Percentiles rank a stretch among this genome's conserved stretches.
phyloP scores from a whole-genome alignment of 2,888 invertebrate genomes.

The Mimas tiliae region DNA sequence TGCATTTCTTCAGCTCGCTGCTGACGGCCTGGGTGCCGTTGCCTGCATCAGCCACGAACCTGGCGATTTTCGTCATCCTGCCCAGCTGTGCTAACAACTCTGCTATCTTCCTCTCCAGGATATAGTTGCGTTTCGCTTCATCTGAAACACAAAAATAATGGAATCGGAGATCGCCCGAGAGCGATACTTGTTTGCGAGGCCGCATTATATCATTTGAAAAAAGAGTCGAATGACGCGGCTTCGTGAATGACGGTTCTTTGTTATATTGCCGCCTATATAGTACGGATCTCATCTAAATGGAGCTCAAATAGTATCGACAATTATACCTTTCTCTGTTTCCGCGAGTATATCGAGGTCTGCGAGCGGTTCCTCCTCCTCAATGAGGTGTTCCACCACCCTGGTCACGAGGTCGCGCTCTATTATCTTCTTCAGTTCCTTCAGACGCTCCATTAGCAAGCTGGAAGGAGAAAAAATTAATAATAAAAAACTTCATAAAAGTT shows the following conservation, averaged over 20 bases:
- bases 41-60: constrained; percentile 88
- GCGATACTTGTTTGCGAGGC: too few relatives aligned
- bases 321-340: constrained; percentile 89
- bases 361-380: constrained; percentile 91
- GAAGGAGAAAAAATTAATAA: not conserved
- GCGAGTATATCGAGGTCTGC: constrained; percentile 95
- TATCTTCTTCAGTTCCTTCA: constrained; percentile 94
- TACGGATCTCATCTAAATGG: too few relatives aligned
- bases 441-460: constrained; percentile 86
- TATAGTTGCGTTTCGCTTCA: constrained; percentile 92
- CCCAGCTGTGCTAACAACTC: constrained; percentile 93
- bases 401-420: constrained; percentile 96
- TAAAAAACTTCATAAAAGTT: not conserved
- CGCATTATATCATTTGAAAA: too few relatives aligned
- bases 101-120: constrained; percentile 94
- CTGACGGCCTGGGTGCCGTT: constrained; percentile 34
- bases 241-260: too few relatives aligned
- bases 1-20: constrained; percentile 50
- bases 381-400: constrained; percentile 98
- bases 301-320: not conserved
- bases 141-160: constrained; percentile 71
- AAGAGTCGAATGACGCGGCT: too few relatives aligned
- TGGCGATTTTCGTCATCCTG: constrained; percentile 94
- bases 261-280: too few relatives aligned
- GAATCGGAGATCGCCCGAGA: not conserved